Conservation (phyloP, 2,888 invertebrate genomes). For the Girardia tigrina region DNA sequence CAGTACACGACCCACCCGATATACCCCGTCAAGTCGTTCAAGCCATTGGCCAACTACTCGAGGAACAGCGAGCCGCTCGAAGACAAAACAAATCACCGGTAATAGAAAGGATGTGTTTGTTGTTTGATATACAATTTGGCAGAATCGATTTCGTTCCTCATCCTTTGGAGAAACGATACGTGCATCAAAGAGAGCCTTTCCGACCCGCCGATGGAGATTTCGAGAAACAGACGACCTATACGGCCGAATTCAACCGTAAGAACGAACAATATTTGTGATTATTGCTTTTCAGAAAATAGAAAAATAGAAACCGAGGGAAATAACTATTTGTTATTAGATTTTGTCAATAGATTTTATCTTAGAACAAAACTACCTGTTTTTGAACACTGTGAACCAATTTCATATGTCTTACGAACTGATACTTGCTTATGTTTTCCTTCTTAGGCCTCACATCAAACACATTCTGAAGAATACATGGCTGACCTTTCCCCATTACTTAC, state of each 20-base stretch:
- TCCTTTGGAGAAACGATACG: conserved; percentile 42
- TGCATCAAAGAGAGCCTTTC: conserved; percentile 43
- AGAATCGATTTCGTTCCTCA: conserved; percentile 46
- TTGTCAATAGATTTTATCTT: no score
- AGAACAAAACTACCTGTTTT: no score
- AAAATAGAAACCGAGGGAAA: no score
- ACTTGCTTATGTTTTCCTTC: no score
- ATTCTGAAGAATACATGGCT: no score
- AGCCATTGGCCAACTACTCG: conserved; percentile 31
- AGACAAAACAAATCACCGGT: conserved; percentile 38
- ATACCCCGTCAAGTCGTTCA: conserved; percentile 30
- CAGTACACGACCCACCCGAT: conserved; percentile 35
- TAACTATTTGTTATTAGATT: no score
- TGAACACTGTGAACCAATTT: no score
- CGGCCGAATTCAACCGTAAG: conserved; percentile 46
- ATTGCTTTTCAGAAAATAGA: no score
- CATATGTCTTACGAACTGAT: no score
- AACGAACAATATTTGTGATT: no score
- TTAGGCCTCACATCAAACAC: no score
- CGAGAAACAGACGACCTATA: conserved; percentile 45
- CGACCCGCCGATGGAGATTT: conserved; percentile 43
- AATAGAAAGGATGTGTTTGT: conserved; percentile 21
- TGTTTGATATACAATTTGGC: conserved; percentile 34
- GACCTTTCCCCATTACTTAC: no score
- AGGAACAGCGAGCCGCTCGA: conserved; percentile 34